These are phyloP conservation scores for Clostera curtula DNA, from an alignment of 2,888 invertebrate species.

Conservation along the genomic window DNA sequence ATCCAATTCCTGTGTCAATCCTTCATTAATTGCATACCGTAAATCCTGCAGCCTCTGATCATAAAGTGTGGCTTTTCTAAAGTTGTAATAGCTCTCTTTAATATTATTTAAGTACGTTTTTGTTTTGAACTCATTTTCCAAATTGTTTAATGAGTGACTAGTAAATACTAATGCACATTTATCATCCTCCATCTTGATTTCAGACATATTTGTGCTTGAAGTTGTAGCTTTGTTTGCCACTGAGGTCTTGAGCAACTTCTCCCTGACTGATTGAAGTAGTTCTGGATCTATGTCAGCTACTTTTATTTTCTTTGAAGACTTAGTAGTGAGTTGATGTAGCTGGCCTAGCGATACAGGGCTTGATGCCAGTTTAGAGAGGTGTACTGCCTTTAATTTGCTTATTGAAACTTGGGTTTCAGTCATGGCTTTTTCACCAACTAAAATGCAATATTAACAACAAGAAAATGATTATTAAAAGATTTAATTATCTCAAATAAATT, in stretches of 20 bases:
- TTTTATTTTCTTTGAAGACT: conserved; percentile 29
- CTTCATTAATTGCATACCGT: conserved; percentile 65
- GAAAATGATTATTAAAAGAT: too few species aligned
- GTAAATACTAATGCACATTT: conserved; percentile 62
- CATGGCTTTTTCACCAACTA: conserved; percentile 78
- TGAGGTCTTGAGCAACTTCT: conserved; percentile 46
- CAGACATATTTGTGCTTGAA: conserved; percentile 4
- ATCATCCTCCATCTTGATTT: conserved; percentile 51
- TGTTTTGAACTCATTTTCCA: conserved; percentile 49
- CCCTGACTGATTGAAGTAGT: conserved; percentile 53
- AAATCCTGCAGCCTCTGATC: conserved; percentile 63
- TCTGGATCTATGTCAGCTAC: conserved; percentile 57
- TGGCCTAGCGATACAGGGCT: conserved; percentile 74
- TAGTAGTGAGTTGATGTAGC: conserved; percentile 71
- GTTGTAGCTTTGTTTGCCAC: conserved; percentile 12
- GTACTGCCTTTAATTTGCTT: conserved; percentile 78
- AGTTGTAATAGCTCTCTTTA: conserved; percentile 67
- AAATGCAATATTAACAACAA: conserved; percentile 26
- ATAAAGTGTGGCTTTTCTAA: conserved; percentile 61
- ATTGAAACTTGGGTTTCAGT: conserved; percentile 80
- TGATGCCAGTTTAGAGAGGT: conserved; percentile 78
- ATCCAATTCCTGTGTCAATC: conserved; percentile 58
- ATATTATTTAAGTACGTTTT: conserved; percentile 53
- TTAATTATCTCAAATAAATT: not conserved
- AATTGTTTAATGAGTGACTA: conserved; percentile 40